Base-by-base conservation (phyloP, 2,113 vertebrate species). In the Callipepla squamata region DNA sequence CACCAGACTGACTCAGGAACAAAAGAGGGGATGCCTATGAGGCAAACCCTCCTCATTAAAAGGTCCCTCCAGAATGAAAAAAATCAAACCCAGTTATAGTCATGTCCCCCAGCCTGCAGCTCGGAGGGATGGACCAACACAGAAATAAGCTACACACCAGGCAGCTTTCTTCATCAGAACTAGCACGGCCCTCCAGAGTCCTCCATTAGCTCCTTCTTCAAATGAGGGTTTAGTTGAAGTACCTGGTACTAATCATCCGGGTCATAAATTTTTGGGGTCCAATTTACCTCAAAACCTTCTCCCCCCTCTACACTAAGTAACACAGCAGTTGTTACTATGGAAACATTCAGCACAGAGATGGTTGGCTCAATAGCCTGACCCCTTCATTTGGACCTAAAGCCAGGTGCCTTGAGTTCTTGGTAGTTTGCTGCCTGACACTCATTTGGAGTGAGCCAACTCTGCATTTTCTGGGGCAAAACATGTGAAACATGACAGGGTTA, bases 21-120 rank as follows among this genome's bases (percentile, higher is more conserved):
- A 28, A 85, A 84, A 81, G 36, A 95, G 65, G 13, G 66, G 67
- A 86, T 2, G 13, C 80, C 85, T 77, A 61, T 76, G 47, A 94
- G 44, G 94, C 87, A 96, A 96, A 92, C 57, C 65, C 61, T 90
- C 38, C 93, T 95, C 65, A 68, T 96, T 96, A 94, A 92, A 93
- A 78, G 20, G 79, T 90, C 92, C 88, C 88, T 86, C 34, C 66
- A 82, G 92, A 85, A 92, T 12, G 51, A 59, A 50, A 92, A 90
- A 90, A 96, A 90, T 90, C 91, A 95, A 94, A 93, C 47, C 25
- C 68, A 91, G 75, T 70, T 72, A 72, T 68, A 34, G 65, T 80
- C 91, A 92, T 8, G 66, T 87, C 91, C 91, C 74, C 69, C 81
- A 94, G 88, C 85, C 58, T 87, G 88, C 57, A 32, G 81, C 61